phyloP scores from a whole-genome alignment of 2,888 invertebrate species.

The Hypselothyrea guttata region DNA sequence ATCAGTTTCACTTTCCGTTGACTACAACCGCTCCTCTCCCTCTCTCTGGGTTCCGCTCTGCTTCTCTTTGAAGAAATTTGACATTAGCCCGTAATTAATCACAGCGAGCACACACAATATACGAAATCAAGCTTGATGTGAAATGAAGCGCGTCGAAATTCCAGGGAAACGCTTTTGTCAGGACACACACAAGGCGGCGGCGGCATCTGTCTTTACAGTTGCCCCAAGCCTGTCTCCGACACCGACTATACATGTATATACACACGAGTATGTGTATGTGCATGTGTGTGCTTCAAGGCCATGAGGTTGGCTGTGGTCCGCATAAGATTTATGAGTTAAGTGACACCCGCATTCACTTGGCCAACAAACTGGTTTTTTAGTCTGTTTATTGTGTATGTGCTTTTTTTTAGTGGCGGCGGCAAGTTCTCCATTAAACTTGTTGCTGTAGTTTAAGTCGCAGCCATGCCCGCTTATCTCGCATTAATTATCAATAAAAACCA shows the following conservation, averaged over 20 bases:
- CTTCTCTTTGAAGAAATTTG: constrained; percentile 19
- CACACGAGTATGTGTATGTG: constrained; percentile 26
- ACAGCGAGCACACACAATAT: constrained; percentile 28
- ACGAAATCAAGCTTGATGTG: constrained; percentile 41
- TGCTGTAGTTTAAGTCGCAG: constrained; percentile 33
- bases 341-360: constrained; percentile 68
- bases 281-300: constrained; percentile 56
- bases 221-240: constrained; percentile 1
- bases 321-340: constrained; percentile 69
- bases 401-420: constrained; percentile 39
- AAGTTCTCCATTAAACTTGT: constrained; percentile 45
- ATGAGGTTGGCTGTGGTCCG: constrained; percentile 30
- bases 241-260: neutral
- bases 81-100: constrained; percentile 67
- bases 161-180: constrained; percentile 54
- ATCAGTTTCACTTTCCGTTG: neutral
- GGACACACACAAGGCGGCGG: constrained; percentile 36
- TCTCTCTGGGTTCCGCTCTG: neutral
- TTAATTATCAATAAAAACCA: constrained; percentile 67
- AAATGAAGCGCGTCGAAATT: constrained; percentile 40
- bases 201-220: constrained; percentile 7
- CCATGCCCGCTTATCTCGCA: constrained; percentile 64
- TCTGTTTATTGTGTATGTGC: neutral
- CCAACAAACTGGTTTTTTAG: constrained; percentile 64
- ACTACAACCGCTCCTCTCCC: neutral